phyloP scores from a whole-genome alignment of 2,113 vertebrate genomes.

The Hydropotes inermis region DNA sequence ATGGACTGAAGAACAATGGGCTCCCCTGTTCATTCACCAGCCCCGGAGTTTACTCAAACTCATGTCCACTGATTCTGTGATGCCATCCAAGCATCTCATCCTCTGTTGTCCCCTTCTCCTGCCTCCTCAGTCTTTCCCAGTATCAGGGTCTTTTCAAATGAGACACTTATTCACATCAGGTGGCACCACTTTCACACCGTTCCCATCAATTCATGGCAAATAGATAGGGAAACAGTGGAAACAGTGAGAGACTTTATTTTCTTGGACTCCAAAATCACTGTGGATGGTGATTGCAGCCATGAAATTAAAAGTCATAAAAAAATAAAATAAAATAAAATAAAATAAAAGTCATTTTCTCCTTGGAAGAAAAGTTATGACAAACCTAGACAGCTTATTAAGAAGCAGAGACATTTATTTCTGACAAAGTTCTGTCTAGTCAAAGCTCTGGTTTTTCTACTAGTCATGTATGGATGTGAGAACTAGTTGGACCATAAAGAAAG shows the following conservation, averaged over 20 bases:
- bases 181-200: neutral
- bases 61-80: neutral
- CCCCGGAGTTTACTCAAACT: accelerated
- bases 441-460: neutral
- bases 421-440: neutral
- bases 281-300: neutral
- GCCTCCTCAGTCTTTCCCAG: neutral
- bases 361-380: neutral
- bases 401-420: neutral
- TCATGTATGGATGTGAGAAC: neutral
- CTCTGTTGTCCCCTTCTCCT: neutral
- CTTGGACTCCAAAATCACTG: neutral
- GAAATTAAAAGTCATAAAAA: neutral
- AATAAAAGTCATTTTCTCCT: neutral
- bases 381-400: neutral
- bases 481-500: neutral
- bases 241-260: neutral
- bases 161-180: neutral
- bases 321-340: no score
- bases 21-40: neutral
- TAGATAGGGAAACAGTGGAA: neutral
- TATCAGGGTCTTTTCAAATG: neutral
- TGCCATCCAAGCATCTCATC: neutral
- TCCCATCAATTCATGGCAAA: neutral
- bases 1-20: neutral